Percentiles rank a stretch among this genome's conserved stretches.
Evolutionary conservation across 1,140 invertebrate genomes (phyloP).

Genomic region (Marisa cornuarietis): DNA sequence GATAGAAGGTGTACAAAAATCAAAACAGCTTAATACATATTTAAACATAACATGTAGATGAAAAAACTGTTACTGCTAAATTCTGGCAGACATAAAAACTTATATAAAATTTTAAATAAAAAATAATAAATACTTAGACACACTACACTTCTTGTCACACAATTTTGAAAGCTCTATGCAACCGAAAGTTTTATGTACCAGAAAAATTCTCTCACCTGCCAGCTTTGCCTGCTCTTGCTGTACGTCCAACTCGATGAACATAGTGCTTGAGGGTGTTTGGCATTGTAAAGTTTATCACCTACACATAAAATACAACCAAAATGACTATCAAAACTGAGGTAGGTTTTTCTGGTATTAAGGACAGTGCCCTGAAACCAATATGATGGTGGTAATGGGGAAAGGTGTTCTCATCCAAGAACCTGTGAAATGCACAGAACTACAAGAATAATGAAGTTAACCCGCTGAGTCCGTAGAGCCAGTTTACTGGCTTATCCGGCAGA

Average conservation of each 20-base stretch:
- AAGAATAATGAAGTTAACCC: too few relatives aligned
- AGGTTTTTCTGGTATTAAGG: too few relatives aligned
- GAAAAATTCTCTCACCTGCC: constrained; percentile 61
- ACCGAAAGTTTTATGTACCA: neutral
- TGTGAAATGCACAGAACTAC: neutral
- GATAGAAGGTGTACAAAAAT: neutral
- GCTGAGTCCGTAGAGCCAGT: too few relatives aligned
- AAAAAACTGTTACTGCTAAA: neutral
- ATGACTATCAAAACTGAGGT: too few relatives aligned
- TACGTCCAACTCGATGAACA: constrained; percentile 93
- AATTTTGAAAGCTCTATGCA: neutral
- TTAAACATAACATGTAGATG: neutral
- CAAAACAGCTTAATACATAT: neutral
- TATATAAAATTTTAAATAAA: neutral
- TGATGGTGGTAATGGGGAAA: too few relatives aligned
- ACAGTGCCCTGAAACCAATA: too few relatives aligned
- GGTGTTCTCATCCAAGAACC: neutral
- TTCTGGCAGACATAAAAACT: too few relatives aligned
- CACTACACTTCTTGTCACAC: neutral
- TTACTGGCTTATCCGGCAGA: too few relatives aligned
- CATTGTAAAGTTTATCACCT: constrained; percentile 95
- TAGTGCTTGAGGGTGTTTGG: constrained; percentile 94
- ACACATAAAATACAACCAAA: neutral
- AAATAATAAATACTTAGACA: neutral
- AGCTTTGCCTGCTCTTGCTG: constrained; percentile 86